Conservation (phyloP, 2,113 vertebrate species). For the Psilopogon haemacephalus region DNA sequence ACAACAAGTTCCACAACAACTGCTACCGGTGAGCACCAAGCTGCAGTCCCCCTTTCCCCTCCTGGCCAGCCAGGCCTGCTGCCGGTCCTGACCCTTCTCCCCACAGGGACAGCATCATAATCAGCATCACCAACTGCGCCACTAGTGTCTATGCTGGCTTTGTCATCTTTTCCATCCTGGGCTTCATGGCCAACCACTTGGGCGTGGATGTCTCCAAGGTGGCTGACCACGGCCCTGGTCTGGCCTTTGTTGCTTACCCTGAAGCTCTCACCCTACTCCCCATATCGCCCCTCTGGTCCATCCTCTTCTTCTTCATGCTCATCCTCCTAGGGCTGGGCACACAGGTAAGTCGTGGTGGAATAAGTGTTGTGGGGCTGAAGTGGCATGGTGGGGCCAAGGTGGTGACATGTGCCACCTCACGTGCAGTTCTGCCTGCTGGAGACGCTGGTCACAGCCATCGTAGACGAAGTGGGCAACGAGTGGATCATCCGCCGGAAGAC, state of each 20-base stretch:
- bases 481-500: conserved; percentile 95
- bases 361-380: neutral
- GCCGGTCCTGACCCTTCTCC: neutral
- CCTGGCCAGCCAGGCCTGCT: fast-evolving
- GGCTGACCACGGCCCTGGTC: conserved; percentile 92
- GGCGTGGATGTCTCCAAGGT: conserved; percentile 93
- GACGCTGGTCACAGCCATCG: conserved; percentile 93
- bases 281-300: conserved; percentile 92
- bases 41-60: fast-evolving
- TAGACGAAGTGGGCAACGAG: conserved; percentile 94
- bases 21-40: conserved; percentile 85
- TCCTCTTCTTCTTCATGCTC: conserved; percentile 99
- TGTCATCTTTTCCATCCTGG: conserved; percentile 98
- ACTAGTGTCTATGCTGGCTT: conserved; percentile 97
- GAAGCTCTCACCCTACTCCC: conserved; percentile 95
- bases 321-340: conserved; percentile 96
- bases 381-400: neutral
- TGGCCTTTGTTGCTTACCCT: conserved; percentile 96
- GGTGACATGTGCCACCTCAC: neutral
- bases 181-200: conserved; percentile 96
- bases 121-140: conserved; percentile 97
- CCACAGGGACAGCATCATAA: conserved; percentile 96
- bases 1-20: conserved; percentile 99
- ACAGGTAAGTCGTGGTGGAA: conserved; percentile 79
- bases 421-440: conserved; percentile 93